phyloP scores from a whole-genome alignment of 2,797 vertebrate species.

The Petrocephalus sullivani region DNA sequence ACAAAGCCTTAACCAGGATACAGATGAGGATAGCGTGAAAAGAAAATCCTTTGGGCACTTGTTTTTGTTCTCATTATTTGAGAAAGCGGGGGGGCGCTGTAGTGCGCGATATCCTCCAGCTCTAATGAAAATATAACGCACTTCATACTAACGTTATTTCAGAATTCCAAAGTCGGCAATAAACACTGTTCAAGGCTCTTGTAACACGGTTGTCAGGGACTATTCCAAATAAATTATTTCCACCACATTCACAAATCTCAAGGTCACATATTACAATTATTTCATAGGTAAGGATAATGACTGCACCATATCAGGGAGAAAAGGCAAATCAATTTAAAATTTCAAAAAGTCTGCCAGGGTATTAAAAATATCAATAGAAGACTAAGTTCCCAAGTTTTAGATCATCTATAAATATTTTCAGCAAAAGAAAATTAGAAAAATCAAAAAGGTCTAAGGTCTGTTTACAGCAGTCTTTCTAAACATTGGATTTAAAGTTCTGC shows the following conservation, averaged over 20 bases:
- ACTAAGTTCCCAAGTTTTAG: background rate
- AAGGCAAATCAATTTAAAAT: background rate
- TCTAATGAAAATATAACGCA: background rate
- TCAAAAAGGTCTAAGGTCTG: background rate
- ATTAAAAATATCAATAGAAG: background rate
- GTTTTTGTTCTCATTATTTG: background rate
- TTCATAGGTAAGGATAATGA: background rate
- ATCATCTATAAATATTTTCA: background rate
- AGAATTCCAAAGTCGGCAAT: background rate
- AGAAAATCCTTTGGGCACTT: background rate
- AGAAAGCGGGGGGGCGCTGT: background rate
- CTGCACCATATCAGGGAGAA: background rate
- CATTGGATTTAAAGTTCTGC: background rate
- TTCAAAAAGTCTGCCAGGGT: background rate
- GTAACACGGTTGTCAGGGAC: background rate
- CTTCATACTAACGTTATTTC: background rate
- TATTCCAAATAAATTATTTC: background rate
- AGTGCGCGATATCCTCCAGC: background rate
- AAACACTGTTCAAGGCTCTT: slow-evolving; percentile 5
- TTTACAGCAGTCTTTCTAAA: background rate
- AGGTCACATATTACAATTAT: background rate
- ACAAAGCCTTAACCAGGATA: background rate
- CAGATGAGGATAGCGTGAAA: background rate
- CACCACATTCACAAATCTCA: background rate
- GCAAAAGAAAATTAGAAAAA: background rate